Percentiles rank a stretch among this genome's conserved stretches.
Evolutionary conservation across 2,888 invertebrate genomes (phyloP).

Genomic region (Drosophila kokeensis): DNA sequence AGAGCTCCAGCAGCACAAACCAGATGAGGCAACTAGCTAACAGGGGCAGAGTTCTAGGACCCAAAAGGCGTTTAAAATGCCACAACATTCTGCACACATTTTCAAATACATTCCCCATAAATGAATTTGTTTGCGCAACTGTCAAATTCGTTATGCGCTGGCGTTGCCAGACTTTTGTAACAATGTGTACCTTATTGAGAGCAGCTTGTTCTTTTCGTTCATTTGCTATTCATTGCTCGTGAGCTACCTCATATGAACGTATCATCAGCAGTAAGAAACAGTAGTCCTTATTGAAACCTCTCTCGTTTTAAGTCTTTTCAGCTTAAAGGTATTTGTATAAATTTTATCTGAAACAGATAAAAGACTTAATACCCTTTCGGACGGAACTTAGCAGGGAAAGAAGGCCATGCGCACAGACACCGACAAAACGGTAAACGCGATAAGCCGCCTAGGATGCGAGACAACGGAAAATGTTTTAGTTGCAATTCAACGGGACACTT

Average conservation of each 20-base stretch:
- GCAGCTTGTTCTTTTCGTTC: not conserved
- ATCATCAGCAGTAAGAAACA: not conserved
- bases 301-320: not conserved
- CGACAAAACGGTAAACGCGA: too few species aligned
- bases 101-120: not conserved
- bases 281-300: too few species aligned
- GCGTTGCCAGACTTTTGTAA: constrained; percentile 19
- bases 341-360: not conserved
- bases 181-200: not conserved
- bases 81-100: not conserved
- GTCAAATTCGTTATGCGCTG: not conserved
- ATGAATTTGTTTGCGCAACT: not conserved
- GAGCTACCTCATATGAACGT: not conserved
- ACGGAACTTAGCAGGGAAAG: too few species aligned
- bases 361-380: not conserved
- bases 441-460: too few species aligned
- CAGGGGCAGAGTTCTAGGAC: not conserved
- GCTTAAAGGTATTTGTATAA: not conserved
- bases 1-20: constrained; percentile 11
- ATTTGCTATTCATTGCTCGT: not conserved
- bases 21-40: not conserved
- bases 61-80: not conserved
- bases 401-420: too few species aligned
- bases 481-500: too few species aligned
- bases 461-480: too few species aligned